A percentile compares a stretch with the other conserved stretches of the same genome.
phyloP scores from a whole-genome alignment of 2,113 vertebrate genomes.

The Apaloderma vittatum region DNA sequence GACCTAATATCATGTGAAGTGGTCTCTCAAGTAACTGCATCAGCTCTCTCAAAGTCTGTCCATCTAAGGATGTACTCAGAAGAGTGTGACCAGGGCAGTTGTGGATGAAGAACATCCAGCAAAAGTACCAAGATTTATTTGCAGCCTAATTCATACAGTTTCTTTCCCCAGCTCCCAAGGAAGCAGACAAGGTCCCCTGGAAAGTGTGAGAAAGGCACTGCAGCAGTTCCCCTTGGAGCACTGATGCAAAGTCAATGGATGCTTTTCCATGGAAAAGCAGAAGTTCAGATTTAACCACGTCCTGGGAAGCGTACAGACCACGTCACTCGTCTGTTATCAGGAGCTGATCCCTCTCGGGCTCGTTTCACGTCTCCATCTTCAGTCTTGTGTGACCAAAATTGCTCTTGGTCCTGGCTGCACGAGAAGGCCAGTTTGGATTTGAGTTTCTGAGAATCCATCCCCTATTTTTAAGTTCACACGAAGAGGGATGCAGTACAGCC shows the following conservation, averaged over 20 bases:
- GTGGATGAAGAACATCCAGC: background rate
- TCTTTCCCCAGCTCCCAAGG: background rate
- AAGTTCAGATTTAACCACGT: background rate
- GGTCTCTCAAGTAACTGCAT: conserved; percentile 41
- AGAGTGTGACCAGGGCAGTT: background rate
- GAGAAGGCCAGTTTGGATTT: background rate
- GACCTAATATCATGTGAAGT: conserved; percentile 31
- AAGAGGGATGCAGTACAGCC: background rate
- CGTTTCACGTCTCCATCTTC: background rate
- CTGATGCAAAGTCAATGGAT: background rate
- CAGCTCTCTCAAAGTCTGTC: background rate
- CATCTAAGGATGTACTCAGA: background rate
- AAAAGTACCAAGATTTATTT: background rate
- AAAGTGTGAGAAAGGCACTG: background rate
- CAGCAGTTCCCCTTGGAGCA: background rate
- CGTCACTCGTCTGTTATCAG: background rate
- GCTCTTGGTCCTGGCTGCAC: background rate
- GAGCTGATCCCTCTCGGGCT: background rate
- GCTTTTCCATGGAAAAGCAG: background rate
- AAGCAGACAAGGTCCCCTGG: background rate
- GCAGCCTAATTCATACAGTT: background rate
- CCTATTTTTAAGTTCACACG: background rate
- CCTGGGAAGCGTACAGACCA: background rate
- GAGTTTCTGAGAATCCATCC: background rate
- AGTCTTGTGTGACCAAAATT: background rate